phyloP scores from a whole-genome alignment of 1,140 invertebrate species.

The Colletes latitarsis region DNA sequence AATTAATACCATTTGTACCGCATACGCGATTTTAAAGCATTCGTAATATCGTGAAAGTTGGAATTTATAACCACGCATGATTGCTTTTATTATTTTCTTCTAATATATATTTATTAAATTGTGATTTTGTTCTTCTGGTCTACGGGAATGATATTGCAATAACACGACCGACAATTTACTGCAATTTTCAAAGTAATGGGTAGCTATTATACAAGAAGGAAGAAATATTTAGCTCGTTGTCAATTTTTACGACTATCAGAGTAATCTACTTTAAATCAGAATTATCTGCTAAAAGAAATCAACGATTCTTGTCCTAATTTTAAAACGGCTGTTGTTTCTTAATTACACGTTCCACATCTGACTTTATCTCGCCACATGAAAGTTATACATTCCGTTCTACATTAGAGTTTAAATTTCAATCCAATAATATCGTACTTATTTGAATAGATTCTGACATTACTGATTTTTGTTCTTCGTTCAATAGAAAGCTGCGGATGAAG shows the following conservation, averaged over 20 bases:
- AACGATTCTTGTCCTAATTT: no score
- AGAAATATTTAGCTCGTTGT: background rate
- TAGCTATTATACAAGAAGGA: background rate
- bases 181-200: constrained; percentile 14
- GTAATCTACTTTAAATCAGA: background rate
- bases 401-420: no score
- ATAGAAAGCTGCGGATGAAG: no score
- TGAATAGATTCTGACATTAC: no score
- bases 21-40: background rate
- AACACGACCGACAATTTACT: constrained; percentile 10
- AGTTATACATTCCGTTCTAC: no score
- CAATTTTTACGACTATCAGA: background rate
- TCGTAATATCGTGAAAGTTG: constrained; percentile 31
- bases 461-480: no score
- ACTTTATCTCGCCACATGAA: no score
- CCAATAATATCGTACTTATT: no score
- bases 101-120: constrained; percentile 41
- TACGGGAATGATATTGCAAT: constrained; percentile 20
- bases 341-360: no score
- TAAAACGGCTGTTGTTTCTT: background rate
- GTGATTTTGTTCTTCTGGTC: constrained; percentile 15
- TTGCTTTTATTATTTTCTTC: constrained; percentile 23
- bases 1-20: background rate
- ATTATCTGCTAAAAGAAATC: background rate
- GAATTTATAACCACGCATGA: background rate